Conservation (phyloP, 37 sponge, comb jelly and placozoan genomes). For the Oscarella lobularis region DNA sequence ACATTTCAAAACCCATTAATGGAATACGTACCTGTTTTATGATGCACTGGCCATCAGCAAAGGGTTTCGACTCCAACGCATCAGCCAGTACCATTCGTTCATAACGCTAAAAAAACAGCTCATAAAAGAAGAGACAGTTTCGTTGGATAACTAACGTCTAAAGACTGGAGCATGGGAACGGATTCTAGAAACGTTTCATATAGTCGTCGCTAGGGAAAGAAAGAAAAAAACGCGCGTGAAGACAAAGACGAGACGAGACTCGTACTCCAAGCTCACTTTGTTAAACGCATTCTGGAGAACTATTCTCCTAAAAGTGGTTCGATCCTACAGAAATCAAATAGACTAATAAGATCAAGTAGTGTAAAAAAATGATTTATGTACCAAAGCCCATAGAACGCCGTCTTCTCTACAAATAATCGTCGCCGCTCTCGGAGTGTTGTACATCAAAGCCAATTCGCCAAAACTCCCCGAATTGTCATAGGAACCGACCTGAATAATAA, state of each 20-base stretch:
- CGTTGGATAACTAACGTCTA: conserved; percentile 45
- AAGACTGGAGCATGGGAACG: conserved; percentile 67
- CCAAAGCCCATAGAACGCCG: conserved; percentile 77
- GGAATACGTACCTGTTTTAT: conserved; percentile 32
- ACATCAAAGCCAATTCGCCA: conserved; percentile 95
- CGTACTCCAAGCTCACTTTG: conserved; percentile 31
- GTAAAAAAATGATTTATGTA: too few relatives aligned
- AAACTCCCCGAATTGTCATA: conserved; percentile 74
- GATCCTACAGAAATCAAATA: too few relatives aligned
- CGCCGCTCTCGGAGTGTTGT: conserved; percentile 94
- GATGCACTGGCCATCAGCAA: conserved; percentile 28
- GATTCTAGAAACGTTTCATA: conserved; percentile 72
- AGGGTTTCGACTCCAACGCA: conserved; percentile 32
- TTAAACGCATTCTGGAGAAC: conserved; percentile 57
- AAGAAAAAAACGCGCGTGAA: neutral
- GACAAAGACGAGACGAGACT: neutral
- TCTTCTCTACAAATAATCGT: conserved; percentile 65
- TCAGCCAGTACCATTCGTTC: conserved; percentile 55
- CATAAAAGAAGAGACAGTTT: neutral
- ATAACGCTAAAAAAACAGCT: conserved; percentile 17
- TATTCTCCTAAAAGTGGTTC: conserved; percentile 71
- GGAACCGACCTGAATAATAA: conserved; percentile 41
- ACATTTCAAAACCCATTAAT: neutral
- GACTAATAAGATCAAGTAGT: too few relatives aligned
- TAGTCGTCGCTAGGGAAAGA: conserved; percentile 35